Percentiles rank a stretch among this genome's conserved stretches.
phyloP scores from a whole-genome alignment of 2,888 invertebrate genomes.

The Eutolmus rufibarbis region DNA sequence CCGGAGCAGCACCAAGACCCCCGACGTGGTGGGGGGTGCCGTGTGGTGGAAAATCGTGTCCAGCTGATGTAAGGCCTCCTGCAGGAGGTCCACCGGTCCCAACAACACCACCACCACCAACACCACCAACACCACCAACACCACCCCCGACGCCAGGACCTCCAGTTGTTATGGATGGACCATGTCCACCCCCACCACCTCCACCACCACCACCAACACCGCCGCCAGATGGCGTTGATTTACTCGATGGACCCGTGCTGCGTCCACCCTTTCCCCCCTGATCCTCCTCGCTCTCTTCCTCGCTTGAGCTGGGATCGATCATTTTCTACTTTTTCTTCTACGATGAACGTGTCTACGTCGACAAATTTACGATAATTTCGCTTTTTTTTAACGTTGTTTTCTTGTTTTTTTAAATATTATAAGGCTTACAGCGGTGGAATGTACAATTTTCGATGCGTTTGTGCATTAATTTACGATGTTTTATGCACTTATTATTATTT shows the following conservation, averaged over 20 bases:
- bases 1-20: conserved; percentile 48
- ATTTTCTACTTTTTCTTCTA: conserved; percentile 63
- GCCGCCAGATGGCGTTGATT: conserved; percentile 38
- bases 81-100: conserved; percentile 40
- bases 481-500: neutral
- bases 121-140: conserved; percentile 40
- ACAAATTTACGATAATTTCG: neutral
- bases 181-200: neutral
- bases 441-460: neutral
- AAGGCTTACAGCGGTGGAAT: conserved; percentile 32
- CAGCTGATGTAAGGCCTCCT: conserved; percentile 50
- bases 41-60: conserved; percentile 57
- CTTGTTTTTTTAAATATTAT: neutral
- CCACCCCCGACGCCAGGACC: neutral
- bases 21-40: conserved; percentile 58
- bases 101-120: conserved; percentile 37
- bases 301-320: conserved; percentile 96
- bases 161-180: conserved; percentile 50
- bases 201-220: neutral
- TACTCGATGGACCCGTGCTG: conserved; percentile 48
- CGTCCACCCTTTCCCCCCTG: conserved; percentile 66
- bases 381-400: neutral
- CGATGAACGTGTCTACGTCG: neutral
- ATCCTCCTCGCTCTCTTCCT: conserved; percentile 94
- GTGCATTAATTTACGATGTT: neutral